These are phyloP conservation scores for Schrankia costaestrigalis DNA, from an alignment of 2,888 invertebrate genomes.

Conservation along the genomic window DNA sequence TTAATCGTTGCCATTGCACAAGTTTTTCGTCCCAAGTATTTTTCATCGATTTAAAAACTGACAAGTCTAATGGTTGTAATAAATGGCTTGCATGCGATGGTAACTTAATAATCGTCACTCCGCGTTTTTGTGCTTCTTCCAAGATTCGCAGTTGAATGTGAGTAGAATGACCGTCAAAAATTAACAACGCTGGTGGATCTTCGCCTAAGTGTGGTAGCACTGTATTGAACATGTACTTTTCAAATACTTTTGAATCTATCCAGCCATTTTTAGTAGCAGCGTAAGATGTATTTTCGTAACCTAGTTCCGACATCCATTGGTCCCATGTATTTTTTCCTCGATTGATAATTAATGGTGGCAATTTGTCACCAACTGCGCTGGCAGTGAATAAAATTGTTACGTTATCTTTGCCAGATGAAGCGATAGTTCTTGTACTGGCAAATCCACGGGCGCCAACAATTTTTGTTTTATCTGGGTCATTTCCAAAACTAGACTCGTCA, in stretches of 20 bases:
- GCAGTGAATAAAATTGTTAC: conserved; percentile 31
- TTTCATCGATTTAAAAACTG: conserved; percentile 30
- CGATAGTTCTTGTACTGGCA: conserved; percentile 19
- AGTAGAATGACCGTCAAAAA: conserved; percentile 5
- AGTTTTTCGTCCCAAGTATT: conserved; percentile 17
- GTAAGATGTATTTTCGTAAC: conserved; percentile 31
- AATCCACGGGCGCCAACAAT: conserved; percentile 14
- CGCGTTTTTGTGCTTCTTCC: conserved; percentile 1
- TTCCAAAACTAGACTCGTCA: conserved; percentile 13
- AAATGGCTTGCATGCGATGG: conserved; percentile 10
- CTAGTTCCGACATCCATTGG: conserved; percentile 36
- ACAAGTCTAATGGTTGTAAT: conserved; percentile 27
- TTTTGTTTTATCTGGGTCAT: conserved; percentile 10
- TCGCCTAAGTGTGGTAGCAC: not conserved
- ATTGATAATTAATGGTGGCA: conserved; percentile 42
- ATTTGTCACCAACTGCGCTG: conserved; percentile 28
- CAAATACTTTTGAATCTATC: conserved; percentile 35
- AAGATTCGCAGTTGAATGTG: conserved; percentile 5
- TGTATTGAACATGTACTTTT: conserved; percentile 2
- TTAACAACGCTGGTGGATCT: conserved; percentile 1
- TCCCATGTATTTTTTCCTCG: conserved; percentile 44
- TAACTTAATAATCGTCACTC: conserved; percentile 6
- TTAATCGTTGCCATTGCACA: conserved; percentile 2
- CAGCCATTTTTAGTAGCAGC: conserved; percentile 36
- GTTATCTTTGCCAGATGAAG: conserved; percentile 37